Evolutionary conservation across 2,797 vertebrate genomes (phyloP).

Genomic region (Carapus acus): DNA sequence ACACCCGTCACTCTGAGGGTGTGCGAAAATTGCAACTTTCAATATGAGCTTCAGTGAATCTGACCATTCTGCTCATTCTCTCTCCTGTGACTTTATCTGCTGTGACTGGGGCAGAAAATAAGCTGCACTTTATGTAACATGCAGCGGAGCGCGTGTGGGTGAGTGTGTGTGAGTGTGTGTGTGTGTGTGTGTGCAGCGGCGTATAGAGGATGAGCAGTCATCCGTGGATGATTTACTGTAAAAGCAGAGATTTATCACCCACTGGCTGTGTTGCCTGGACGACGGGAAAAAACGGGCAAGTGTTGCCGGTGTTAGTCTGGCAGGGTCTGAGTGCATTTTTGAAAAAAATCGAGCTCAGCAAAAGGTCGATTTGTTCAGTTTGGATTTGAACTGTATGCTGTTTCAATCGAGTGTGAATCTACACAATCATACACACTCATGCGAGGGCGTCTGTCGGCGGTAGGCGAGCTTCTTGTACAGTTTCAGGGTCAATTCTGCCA

Average conservation of each 20-base stretch:
- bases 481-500: no score
- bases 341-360: no score
- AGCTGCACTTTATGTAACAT: constrained; percentile 45
- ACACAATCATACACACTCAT: no score
- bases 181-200: constrained; percentile 19
- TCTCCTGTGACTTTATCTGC: neutral
- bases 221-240: constrained; percentile 39
- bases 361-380: no score
- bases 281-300: constrained; percentile 22
- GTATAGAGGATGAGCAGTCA: constrained; percentile 38
- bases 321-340: constrained; percentile 1
- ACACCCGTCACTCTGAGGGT: no score
- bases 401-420: no score
- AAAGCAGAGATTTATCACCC: constrained; percentile 18
- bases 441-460: no score
- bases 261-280: constrained; percentile 22
- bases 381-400: no score
- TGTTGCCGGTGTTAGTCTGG: constrained; percentile 25
- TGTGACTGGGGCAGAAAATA: constrained; percentile 23
- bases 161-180: constrained; percentile 17
- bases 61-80: no score
- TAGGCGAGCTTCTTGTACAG: no score
- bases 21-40: no score
- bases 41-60: no score
- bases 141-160: constrained; percentile 21